phyloP scores from a whole-genome alignment of 1,140 invertebrate species.

The Laupala kohalensis region DNA sequence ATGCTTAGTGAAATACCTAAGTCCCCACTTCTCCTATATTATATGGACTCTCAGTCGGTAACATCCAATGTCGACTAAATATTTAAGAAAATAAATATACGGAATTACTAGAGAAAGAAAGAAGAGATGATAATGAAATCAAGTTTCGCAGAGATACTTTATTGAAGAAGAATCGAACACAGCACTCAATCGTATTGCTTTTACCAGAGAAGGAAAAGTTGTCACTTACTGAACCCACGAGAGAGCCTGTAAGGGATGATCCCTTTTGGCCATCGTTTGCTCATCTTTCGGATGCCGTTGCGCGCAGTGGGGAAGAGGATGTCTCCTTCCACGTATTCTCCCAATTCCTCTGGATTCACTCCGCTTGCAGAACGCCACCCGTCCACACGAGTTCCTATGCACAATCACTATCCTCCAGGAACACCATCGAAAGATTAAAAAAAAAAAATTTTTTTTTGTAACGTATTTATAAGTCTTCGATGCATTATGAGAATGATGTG shows the following conservation, averaged over 20 bases:
- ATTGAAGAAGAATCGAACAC: too few species aligned
- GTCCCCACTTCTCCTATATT: too few species aligned
- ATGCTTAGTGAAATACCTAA: too few species aligned
- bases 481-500: not conserved
- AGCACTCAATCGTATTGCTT: too few species aligned
- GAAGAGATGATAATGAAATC: too few species aligned
- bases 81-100: too few species aligned
- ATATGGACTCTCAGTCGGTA: too few species aligned
- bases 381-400: constrained; percentile 33
- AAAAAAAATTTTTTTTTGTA: not conserved
- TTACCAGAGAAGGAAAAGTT: not conserved
- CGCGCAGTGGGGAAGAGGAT: constrained; percentile 46
- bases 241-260: constrained; percentile 56
- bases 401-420: not conserved
- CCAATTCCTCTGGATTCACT: constrained; percentile 59
- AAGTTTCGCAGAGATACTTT: too few species aligned
- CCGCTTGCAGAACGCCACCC: constrained; percentile 38
- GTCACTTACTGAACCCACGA: constrained; percentile 41
- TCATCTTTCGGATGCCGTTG: constrained; percentile 48
- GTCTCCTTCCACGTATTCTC: constrained; percentile 58
- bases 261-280: constrained; percentile 48
- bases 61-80: too few species aligned
- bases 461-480: not conserved
- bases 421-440: not conserved
- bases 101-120: too few species aligned